Base-by-base conservation (phyloP, 2,797 vertebrate genomes). In the Corythornis leucogaster region DNA sequence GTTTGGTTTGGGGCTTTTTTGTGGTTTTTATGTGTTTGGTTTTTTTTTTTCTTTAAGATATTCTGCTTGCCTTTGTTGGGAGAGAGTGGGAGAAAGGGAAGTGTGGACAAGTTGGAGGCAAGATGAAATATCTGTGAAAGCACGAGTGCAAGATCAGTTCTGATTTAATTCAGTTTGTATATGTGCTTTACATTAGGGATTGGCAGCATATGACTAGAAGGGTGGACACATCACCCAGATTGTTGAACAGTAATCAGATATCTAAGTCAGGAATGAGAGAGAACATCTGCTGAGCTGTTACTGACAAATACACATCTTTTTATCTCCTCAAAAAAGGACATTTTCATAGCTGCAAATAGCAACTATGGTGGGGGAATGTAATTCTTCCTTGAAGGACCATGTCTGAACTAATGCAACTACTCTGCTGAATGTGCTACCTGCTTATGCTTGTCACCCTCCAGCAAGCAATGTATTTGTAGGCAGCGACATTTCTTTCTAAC, bases 21-120 rank as follows among this genome's bases (percentile, higher is more conserved):
- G 42, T 38, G 38, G 13, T 38, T 38, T 38, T 38, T 38, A 13
- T 38, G 38, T 38, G 38, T 38, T 40, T 40, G 38, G 14, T 3
- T 40, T 53, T 51, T 28, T 51, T 28, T 45, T 35, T 84, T 70
- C 48, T 69, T 57, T 42, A 42, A 58, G 51, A 75, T 80, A 93
- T 95, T 90, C n/a, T 57, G n/a, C 73, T 77, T 63, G 26, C 50
- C 63, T 66, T 69, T 73, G 17, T 74, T 61, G 61, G 71, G 87
- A 90, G 76, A 55, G 42, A 89, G 86, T 88, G 83, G 78, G 89
- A 92, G 93, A 91, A 80, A 87, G 59, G 71, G 50, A 89, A 84
- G 45, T 7, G 7, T 69, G 80, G 87, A 74, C 66, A 75, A 80
- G 66, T 33, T 68, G 85, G 57, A 76, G 67, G 80, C 58, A 94